phyloP scores from a whole-genome alignment of 1,140 invertebrate species.

The Halesus radiatus region DNA sequence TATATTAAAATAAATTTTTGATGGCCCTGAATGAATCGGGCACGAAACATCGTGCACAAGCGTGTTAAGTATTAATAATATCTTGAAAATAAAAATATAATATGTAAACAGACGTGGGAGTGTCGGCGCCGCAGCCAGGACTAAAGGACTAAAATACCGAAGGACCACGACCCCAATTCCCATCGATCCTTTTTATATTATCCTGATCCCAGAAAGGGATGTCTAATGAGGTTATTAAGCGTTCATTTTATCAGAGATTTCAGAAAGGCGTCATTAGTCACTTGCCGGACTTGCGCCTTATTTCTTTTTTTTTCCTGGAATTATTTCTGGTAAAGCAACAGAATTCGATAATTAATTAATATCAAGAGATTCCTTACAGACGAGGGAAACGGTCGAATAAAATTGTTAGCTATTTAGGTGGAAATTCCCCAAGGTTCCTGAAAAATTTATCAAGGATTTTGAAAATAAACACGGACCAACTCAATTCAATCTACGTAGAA shows the following conservation, averaged over 20 bases:
- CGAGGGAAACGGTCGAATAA: no score
- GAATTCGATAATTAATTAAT: background rate
- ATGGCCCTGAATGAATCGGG: no score
- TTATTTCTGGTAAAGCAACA: background rate
- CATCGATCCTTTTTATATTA: slow-evolving; percentile 6
- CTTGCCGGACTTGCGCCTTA: background rate
- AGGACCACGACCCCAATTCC: background rate
- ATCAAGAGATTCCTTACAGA: no score
- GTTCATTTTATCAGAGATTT: slow-evolving; percentile 13
- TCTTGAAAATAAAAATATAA: background rate
- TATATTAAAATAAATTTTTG: no score
- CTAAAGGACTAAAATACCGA: background rate
- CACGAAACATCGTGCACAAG: slow-evolving; percentile 13
- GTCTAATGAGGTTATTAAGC: slow-evolving; percentile 17
- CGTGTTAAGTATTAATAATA: background rate
- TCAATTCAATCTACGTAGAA: no score
- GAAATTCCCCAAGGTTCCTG: no score
- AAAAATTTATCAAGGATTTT: no score
- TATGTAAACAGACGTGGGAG: slow-evolving; percentile 27
- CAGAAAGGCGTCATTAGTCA: background rate
- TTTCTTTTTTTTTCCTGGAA: background rate
- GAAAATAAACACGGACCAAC: no score
- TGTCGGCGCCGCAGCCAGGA: background rate
- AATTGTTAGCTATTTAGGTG: no score
- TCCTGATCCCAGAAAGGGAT: slow-evolving; percentile 7